Percentiles rank a stretch among this genome's conserved stretches.
These are phyloP conservation scores for Andrena bicolor DNA, from an alignment of 2,888 invertebrate species.

Conservation along the genomic window DNA sequence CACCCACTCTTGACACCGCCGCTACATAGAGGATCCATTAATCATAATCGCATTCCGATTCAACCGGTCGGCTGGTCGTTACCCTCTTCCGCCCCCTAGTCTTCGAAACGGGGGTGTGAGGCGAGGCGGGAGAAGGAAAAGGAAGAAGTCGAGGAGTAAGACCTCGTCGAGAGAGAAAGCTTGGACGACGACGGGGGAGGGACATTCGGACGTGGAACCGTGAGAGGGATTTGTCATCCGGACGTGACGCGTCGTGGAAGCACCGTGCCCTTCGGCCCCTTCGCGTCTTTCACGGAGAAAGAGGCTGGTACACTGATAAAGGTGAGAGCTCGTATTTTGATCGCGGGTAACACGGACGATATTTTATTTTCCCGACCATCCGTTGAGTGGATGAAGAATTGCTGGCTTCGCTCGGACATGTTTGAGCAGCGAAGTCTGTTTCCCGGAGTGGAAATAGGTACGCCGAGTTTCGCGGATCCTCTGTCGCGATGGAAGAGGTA, in stretches of 20 bases:
- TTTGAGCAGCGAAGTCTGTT: too few species aligned
- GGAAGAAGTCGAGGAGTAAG: conserved; percentile 31
- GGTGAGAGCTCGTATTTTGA: conserved; percentile 5
- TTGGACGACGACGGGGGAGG: conserved; percentile 14
- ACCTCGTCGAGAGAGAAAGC: conserved; percentile 22
- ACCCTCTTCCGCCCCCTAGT: conserved; percentile 11
- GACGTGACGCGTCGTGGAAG: conserved; percentile 71
- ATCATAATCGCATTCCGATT: conserved; percentile 77
- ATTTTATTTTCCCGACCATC: background rate
- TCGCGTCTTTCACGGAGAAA: conserved; percentile 23
- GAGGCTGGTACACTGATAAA: conserved; percentile 21
- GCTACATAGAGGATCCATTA: conserved; percentile 69
- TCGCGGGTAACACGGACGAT: background rate
- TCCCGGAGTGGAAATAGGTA: too few species aligned
- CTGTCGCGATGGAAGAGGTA: too few species aligned
- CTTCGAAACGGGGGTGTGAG: conserved; percentile 9
- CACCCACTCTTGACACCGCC: conserved; percentile 35
- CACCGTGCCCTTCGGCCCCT: conserved; percentile 49
- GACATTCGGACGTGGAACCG: conserved; percentile 60
- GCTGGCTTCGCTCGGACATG: background rate
- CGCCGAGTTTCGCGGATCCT: too few species aligned
- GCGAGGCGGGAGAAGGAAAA: background rate
- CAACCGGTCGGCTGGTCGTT: conserved; percentile 54
- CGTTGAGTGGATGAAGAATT: conserved; percentile 1
- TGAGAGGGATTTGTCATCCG: conserved; percentile 80